A percentile compares a stretch with the other conserved stretches of the same genome.
Conservation (phyloP, 2,113 vertebrate species). For the Tichodroma muraria region DNA sequence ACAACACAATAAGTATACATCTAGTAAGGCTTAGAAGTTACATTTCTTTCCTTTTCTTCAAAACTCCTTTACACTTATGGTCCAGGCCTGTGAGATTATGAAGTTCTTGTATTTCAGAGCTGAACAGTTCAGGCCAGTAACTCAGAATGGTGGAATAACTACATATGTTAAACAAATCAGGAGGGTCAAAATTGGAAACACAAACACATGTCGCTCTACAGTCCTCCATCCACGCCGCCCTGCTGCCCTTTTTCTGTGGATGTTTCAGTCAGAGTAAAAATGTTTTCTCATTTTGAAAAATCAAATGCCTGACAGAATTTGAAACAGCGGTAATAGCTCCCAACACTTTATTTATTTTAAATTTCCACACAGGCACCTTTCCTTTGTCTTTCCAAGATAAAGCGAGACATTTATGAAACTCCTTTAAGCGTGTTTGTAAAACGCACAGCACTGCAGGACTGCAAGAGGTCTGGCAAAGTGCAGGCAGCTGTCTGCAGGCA, state of each 20-base stretch:
- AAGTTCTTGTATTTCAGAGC: not conserved
- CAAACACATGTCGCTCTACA: not conserved
- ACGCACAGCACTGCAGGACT: not conserved
- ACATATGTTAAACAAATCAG: not conserved
- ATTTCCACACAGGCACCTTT: not conserved
- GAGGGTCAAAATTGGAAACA: not conserved
- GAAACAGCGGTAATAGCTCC: fast-evolving
- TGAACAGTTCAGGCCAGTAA: not conserved
- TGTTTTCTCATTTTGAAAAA: not conserved
- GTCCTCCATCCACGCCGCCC: not conserved
- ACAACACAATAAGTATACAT: not conserved
- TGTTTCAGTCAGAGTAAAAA: not conserved
- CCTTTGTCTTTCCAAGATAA: not conserved
- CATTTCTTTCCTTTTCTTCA: not conserved
- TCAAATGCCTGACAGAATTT: not conserved
- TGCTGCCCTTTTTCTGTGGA: not conserved
- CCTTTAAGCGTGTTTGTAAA: not conserved
- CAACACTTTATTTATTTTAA: not conserved
- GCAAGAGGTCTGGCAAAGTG: not conserved
- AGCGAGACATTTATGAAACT: not conserved
- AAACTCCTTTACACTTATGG: not conserved
- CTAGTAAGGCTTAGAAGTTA: not conserved
- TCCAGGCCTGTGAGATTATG: not conserved
- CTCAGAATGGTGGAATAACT: not conserved
- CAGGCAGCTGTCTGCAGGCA: not conserved